Evolutionary conservation across 1,140 invertebrate species (phyloP).

Genomic region (Himalopsyche phryganea): DNA sequence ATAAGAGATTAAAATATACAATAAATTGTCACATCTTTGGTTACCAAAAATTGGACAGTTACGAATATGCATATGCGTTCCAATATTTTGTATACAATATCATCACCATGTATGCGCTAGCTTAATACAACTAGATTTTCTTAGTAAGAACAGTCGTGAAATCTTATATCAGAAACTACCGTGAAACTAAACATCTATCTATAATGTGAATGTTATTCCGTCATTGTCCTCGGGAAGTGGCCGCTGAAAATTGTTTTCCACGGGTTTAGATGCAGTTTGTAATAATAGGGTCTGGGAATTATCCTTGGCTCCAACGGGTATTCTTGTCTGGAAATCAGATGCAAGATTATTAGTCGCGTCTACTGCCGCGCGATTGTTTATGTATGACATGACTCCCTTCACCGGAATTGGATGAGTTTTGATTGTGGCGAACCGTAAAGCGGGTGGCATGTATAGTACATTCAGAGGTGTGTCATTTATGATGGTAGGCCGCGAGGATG

Average conservation of each 20-base stretch:
- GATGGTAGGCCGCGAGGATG: no score
- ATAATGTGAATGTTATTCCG: conserved; percentile 10
- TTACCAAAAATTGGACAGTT: no score
- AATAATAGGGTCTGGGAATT: neutral
- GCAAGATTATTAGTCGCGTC: conserved; percentile 6
- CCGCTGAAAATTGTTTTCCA: conserved; percentile 1
- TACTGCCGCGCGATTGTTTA: neutral
- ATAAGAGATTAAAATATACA: no score
- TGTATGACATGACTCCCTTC: neutral
- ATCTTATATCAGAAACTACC: neutral
- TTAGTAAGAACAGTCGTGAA: neutral
- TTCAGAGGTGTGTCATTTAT: no score
- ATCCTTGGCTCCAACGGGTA: neutral
- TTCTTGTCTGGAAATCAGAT: conserved; percentile 3
- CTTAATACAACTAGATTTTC: no score
- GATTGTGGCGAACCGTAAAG: no score
- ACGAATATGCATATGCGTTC: no score
- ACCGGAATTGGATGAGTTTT: neutral
- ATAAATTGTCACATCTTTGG: no score
- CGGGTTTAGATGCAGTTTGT: neutral
- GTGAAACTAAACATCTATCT: neutral
- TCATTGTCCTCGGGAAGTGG: conserved; percentile 9
- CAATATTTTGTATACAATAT: no score
- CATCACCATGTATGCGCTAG: no score
- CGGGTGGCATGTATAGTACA: no score